Conservation (phyloP, 2,113 vertebrate genomes). For the Neotragus moschatus region DNA sequence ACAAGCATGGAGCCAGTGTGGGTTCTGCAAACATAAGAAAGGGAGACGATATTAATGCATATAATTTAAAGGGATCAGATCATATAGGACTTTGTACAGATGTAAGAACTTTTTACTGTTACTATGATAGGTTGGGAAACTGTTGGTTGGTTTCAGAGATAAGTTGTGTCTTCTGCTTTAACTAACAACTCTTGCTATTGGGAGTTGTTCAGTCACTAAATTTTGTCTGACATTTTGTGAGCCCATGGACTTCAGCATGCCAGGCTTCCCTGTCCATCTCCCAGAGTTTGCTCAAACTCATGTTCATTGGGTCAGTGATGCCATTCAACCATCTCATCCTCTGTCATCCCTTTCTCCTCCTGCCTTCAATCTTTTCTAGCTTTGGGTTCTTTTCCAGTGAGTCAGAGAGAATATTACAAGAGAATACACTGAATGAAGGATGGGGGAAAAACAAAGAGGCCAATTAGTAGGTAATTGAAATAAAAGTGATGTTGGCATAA, state of each 20-base stretch:
- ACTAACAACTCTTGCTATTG: not conserved
- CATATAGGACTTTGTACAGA: not conserved
- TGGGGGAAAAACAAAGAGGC: not conserved
- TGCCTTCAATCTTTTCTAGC: not conserved
- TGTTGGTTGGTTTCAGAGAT: not conserved
- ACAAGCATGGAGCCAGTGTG: not conserved
- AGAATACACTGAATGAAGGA: not conserved
- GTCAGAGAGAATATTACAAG: not conserved
- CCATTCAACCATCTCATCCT: not conserved
- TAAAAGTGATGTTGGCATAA: not conserved
- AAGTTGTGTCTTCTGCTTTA: not conserved
- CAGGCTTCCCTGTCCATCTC: not conserved
- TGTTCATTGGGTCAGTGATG: not conserved
- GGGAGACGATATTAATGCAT: not conserved
- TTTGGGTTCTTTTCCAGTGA: not conserved
- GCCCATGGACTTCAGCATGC: not conserved
- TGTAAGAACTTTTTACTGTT: not conserved
- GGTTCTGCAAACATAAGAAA: not conserved
- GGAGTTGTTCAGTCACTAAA: not conserved
- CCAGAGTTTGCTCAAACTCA: not conserved
- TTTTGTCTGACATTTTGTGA: accelerated
- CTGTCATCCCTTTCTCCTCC: not conserved
- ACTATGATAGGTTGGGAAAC: not conserved
- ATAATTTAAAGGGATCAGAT: not conserved
- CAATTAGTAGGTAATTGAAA: not conserved